Percentiles rank a stretch among this genome's conserved stretches.
These are phyloP conservation scores for pig (Sus scrofa) DNA, from an alignment of 2,113 vertebrate species.

Conservation along the genomic window DNA sequence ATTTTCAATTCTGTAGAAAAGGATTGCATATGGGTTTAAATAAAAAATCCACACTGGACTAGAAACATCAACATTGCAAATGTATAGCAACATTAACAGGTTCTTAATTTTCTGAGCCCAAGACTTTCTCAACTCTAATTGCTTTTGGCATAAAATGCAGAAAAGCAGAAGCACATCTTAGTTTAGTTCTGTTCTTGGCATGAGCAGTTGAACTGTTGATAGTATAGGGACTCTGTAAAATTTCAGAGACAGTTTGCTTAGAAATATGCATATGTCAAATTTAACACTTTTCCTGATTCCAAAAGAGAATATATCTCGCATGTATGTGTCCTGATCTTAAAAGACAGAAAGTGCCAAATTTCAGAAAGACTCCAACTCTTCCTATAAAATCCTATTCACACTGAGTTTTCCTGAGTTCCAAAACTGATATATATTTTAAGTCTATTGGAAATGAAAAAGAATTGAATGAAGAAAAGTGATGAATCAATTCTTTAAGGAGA, in stretches of 20 bases:
- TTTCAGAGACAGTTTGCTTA: slow-evolving; percentile 48
- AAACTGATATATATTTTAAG: background rate
- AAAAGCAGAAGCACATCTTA: slow-evolving; percentile 37
- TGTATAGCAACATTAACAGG: background rate
- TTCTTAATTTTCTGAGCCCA: slow-evolving; percentile 47
- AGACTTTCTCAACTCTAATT: slow-evolving; percentile 33
- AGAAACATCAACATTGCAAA: background rate
- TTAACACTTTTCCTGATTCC: background rate
- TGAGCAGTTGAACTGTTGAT: slow-evolving; percentile 34
- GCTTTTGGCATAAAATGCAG: background rate
- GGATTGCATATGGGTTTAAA: background rate
- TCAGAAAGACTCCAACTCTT: background rate
- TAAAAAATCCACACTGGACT: background rate
- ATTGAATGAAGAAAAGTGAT: background rate
- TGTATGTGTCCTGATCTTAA: background rate
- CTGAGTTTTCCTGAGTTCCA: background rate
- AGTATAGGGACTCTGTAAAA: background rate
- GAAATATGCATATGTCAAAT: slow-evolving; percentile 33
- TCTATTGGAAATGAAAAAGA: background rate
- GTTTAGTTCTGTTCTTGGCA: background rate
- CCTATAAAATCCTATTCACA: background rate
- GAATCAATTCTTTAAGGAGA: background rate
- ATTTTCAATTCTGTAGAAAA: background rate
- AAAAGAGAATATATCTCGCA: background rate
- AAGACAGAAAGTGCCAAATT: background rate